A percentile compares a stretch with the other conserved stretches of the same genome.
Conservation (phyloP, 2,888 invertebrate genomes). For the Sesamia inferens region DNA sequence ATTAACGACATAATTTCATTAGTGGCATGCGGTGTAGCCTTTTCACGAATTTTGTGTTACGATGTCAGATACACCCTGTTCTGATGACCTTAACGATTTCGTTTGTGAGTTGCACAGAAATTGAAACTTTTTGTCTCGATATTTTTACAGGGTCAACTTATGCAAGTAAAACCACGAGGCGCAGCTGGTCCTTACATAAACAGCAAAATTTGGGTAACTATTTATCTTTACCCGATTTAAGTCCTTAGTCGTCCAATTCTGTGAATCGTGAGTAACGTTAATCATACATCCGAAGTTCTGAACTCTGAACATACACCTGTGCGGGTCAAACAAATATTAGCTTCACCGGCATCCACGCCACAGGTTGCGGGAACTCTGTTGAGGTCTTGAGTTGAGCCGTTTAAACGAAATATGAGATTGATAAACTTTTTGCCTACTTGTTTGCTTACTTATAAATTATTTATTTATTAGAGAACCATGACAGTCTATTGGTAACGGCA, state of each 20-base stretch:
- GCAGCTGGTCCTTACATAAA: background rate
- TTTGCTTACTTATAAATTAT: background rate
- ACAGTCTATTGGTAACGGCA: too few species aligned
- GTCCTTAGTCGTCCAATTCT: background rate
- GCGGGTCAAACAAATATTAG: conserved; percentile 18
- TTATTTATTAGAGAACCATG: too few species aligned
- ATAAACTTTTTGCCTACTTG: background rate
- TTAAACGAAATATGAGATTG: background rate
- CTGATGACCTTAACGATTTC: too few species aligned
- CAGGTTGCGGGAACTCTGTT: background rate
- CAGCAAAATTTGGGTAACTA: background rate
- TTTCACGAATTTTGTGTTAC: too few species aligned
- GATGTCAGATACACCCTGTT: too few species aligned
- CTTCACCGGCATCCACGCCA: background rate
- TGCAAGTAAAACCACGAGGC: too few species aligned
- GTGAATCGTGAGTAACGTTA: conserved; percentile 11
- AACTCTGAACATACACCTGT: conserved; percentile 2
- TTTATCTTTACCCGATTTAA: background rate
- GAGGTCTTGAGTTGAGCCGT: background rate
- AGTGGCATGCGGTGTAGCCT: too few species aligned
- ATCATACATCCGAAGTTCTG: conserved; percentile 6
- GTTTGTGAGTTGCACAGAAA: too few species aligned
- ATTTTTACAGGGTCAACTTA: too few species aligned
- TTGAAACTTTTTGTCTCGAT: too few species aligned
- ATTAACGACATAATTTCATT: too few species aligned